Conservation (phyloP, 92 coral and sea anemone species). For the Ricordea florida region DNA sequence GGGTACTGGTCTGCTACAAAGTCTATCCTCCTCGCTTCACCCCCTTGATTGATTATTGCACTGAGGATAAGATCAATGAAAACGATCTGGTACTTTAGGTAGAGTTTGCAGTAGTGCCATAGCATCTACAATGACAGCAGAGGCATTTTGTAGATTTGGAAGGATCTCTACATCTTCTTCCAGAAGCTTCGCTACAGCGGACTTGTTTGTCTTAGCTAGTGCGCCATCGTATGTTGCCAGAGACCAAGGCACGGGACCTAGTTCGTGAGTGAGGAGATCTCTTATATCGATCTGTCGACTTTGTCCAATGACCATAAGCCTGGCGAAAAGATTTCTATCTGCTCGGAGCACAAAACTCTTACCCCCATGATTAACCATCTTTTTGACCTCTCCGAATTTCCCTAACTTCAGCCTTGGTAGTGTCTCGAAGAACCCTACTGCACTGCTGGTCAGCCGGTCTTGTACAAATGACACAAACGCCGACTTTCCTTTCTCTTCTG, state of each 20-base stretch:
- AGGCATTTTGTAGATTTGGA: too few relatives aligned
- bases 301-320: constrained; percentile 64
- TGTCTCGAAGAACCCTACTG: constrained; percentile 1
- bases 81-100: too few relatives aligned
- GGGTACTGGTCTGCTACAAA: too few relatives aligned
- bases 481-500: constrained; percentile 10
- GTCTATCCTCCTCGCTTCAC: too few relatives aligned
- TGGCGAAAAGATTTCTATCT: constrained; percentile 65
- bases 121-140: too few relatives aligned
- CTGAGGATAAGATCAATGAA: too few relatives aligned
- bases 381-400: constrained; percentile 29
- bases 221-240: constrained; percentile 37
- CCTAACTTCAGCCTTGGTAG: constrained; percentile 57
- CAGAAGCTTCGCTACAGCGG: too few relatives aligned
- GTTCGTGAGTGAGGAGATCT: constrained; percentile 34
- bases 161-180: too few relatives aligned
- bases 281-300: constrained; percentile 50
- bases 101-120: too few relatives aligned
- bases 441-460: constrained; percentile 10
- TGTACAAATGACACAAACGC: constrained; percentile 11
- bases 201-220: constrained; percentile 45
- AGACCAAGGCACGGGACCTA: constrained; percentile 65
- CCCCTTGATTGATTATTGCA: too few relatives aligned
- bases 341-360: constrained; percentile 39
- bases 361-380: constrained; percentile 33